A percentile compares a stretch with the other conserved stretches of the same genome.
phyloP scores from a whole-genome alignment of 1,140 invertebrate species.

The Drosophila guanche region DNA sequence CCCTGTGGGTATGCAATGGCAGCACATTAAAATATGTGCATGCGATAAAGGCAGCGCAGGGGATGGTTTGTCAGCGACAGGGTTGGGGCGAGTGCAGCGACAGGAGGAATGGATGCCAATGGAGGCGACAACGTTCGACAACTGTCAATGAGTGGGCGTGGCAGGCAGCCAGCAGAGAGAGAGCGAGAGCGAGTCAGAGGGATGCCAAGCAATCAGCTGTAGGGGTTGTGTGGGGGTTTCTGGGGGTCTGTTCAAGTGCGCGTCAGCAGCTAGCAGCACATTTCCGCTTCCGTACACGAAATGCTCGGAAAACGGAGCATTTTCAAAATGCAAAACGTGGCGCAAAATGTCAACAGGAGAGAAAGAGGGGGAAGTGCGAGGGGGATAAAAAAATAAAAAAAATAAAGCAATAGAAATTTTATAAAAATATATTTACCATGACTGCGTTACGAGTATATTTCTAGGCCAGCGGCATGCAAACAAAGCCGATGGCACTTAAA shows the following conservation, averaged over 20 bases:
- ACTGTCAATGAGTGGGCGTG: constrained; percentile 62
- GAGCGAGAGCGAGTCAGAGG: not conserved
- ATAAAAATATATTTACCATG: constrained; percentile 69
- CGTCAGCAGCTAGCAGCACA: constrained; percentile 70
- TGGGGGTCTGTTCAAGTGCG: constrained; percentile 55
- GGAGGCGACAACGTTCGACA: constrained; percentile 65
- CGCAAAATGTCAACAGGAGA: constrained; percentile 69
- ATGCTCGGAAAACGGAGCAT: constrained; percentile 75
- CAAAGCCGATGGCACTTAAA: constrained; percentile 76
- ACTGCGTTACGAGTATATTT: constrained; percentile 59
- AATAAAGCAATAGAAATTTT: constrained; percentile 78
- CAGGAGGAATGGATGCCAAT: constrained; percentile 32
- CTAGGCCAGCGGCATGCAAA: constrained; percentile 72
- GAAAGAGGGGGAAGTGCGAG: not conserved
- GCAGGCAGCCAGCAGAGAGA: not conserved
- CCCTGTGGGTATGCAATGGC: constrained; percentile 52
- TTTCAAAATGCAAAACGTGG: constrained; percentile 79
- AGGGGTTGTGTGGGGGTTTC: constrained; percentile 5
- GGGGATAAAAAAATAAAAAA: constrained; percentile 16
- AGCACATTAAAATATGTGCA: constrained; percentile 75
- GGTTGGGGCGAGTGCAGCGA: constrained; percentile 1
- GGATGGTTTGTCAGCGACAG: too few relatives aligned
- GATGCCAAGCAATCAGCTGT: not conserved
- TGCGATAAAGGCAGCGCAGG: constrained; percentile 24
- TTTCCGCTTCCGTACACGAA: constrained; percentile 80